Evolutionary conservation across 2,113 vertebrate genomes (phyloP).

Genomic region (Perccottus glenii): DNA sequence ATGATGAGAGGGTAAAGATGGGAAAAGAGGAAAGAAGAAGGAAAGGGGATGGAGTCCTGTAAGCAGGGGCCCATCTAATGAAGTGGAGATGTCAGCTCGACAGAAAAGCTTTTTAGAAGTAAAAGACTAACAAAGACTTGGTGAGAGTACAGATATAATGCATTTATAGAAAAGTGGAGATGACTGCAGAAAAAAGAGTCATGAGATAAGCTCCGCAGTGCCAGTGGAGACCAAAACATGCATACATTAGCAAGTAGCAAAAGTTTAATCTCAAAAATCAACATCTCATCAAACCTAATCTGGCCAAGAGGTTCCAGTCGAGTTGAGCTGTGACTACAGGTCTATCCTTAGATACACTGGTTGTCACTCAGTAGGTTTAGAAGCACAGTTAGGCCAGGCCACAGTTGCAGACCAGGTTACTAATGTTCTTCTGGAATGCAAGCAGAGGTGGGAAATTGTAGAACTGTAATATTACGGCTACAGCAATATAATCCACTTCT

Average conservation of each 20-base stretch:
- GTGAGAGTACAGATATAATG: conserved; percentile 41
- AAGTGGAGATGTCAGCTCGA: conserved; percentile 61
- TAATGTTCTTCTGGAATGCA: background rate
- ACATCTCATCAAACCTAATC: conserved; percentile 2
- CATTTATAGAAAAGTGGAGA: conserved; percentile 25
- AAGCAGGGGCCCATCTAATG: conserved; percentile 63
- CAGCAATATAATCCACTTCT: too few relatives aligned
- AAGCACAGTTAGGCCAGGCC: background rate
- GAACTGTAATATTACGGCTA: too few relatives aligned
- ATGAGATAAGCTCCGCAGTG: conserved; percentile 32
- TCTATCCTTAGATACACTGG: background rate
- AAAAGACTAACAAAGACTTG: conserved; percentile 41
- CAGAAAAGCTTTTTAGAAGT: conserved; percentile 65
- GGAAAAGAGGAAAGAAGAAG: conserved; percentile 27
- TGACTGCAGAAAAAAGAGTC: conserved; percentile 29
- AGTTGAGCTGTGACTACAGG: background rate
- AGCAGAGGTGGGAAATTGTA: background rate
- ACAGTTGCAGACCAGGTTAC: background rate
- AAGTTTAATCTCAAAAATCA: conserved; percentile 10
- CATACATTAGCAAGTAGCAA: conserved; percentile 17
- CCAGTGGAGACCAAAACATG: conserved; percentile 32
- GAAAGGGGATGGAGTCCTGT: conserved; percentile 47
- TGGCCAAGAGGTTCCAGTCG: background rate
- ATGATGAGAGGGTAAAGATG: conserved; percentile 35
- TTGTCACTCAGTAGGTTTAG: background rate